These are phyloP conservation scores for Dasyornis broadbenti DNA, from an alignment of 2,113 vertebrate genomes.

Conservation along the genomic window DNA sequence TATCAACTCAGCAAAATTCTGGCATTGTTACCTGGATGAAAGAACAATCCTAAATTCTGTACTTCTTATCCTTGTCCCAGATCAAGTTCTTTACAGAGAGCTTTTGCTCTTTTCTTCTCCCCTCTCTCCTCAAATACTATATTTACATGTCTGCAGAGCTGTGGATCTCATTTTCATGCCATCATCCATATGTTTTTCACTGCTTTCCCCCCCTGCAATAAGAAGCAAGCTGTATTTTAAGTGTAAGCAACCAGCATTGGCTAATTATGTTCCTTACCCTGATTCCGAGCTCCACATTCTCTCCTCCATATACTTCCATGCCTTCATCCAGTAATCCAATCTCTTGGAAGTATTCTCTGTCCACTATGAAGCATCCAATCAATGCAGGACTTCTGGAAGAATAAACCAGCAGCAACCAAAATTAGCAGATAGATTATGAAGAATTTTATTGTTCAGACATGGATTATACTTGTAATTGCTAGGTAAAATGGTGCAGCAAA, in stretches of 20 bases:
- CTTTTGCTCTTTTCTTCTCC: background rate
- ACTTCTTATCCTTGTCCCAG: background rate
- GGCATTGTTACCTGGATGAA: background rate
- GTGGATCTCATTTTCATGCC: background rate
- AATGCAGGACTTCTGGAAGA: slow-evolving; percentile 90
- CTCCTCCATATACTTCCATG: slow-evolving; percentile 97
- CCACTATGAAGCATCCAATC: slow-evolving; percentile 98
- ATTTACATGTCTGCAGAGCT: background rate
- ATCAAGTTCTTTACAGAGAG: background rate
- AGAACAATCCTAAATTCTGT: background rate
- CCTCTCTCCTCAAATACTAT: background rate
- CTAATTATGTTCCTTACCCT: slow-evolving; percentile 79
- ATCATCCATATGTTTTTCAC: background rate
- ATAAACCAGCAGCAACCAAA: background rate
- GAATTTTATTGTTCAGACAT: background rate
- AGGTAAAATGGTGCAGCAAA: background rate
- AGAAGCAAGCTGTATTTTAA: background rate
- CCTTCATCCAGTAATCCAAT: slow-evolving; percentile 96
- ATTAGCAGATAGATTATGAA: background rate
- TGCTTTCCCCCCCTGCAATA: rapidly evolving
- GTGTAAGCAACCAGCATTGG: background rate
- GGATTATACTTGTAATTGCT: background rate
- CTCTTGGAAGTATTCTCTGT: slow-evolving; percentile 95
- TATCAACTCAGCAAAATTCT: background rate
- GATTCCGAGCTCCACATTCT: slow-evolving; percentile 96